Evolutionary conservation across 2,113 vertebrate species (phyloP), one percentile per base, ranked within the genome.

Genomic region (Gymnogyps californianus): DNA sequence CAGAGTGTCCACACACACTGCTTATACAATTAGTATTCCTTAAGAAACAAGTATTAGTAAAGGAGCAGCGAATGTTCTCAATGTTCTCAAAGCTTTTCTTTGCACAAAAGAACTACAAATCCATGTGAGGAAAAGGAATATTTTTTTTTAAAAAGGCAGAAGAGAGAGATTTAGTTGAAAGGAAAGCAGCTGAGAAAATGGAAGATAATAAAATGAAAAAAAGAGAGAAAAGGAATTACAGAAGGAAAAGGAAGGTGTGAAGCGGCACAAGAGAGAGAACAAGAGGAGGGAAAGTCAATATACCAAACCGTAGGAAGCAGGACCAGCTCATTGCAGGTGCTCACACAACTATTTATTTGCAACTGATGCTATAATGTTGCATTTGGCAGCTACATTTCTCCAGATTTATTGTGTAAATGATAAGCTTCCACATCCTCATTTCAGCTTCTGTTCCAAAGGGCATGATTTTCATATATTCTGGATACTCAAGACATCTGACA

Each of bases 71-170:
- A n/a, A 13, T 49, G 9, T n/a, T 76, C 15, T 26, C 11, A 51
- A 6, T 20, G 7, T 36, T 77, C 26, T 67, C 9, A 51, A 72
- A 81, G 2, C 0, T 58, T 47, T 34, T 13, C 13, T 55, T 11
- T 52, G 13, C 24, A 66, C 4, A 31, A 62, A 55, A 52, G 12
- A 61, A 8, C 21, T 65, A n/a, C 1, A 28, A 91, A 59, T 9
- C 0, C 4, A 46, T 40, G 5, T 32, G 11, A 74, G 1, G 34
- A 55, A 83, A 72, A 40, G 0, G 0, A 66, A 47, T 65, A 25
- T 32, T 31, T 28, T n/a, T n/a, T 42, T 42, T 42, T 42, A 24
- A 28, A 34, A 5, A 46, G 32, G 4, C 24, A 29, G 6, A 52
- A 38, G 2, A 38, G 13, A 47, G 32, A 61, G 2, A 24, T 34